Percentiles rank a stretch among this genome's conserved stretches.
Evolutionary conservation across 2,113 vertebrate genomes (phyloP).

Genomic region (Butorides virescens): DNA sequence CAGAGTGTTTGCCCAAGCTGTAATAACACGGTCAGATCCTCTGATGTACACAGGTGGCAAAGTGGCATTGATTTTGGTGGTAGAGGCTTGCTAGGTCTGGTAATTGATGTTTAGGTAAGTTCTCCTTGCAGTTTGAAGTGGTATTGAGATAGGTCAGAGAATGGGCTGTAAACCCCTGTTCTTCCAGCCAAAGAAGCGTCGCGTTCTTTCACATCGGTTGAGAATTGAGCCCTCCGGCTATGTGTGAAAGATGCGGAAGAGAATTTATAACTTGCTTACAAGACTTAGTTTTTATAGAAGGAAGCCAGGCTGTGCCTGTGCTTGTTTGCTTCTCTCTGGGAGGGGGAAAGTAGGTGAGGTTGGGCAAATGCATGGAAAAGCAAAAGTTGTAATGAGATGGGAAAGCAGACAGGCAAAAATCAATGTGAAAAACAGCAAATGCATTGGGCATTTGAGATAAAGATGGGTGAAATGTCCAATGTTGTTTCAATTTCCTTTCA

Average conservation of each 20-base stretch:
- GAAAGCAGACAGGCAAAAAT: not conserved
- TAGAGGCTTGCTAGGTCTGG: not conserved
- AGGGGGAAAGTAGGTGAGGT: not conserved
- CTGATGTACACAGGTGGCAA: not conserved
- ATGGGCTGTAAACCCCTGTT: not conserved
- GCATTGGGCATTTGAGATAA: not conserved
- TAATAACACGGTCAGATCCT: not conserved
- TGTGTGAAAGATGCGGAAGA: not conserved
- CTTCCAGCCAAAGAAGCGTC: not conserved
- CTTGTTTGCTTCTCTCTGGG: not conserved
- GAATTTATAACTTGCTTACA: not conserved
- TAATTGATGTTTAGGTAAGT: not conserved
- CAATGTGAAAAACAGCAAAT: not conserved
- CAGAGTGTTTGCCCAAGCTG: not conserved
- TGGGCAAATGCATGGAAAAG: not conserved
- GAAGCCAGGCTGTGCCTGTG: not conserved
- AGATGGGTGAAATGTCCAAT: not conserved
- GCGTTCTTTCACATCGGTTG: accelerated
- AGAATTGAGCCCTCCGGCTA: not conserved
- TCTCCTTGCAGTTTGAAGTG: conserved; percentile 6
- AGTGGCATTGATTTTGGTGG: not conserved
- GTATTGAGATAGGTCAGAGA: conserved; percentile 16
- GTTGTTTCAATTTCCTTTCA: not conserved
- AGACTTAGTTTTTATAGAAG: not conserved
- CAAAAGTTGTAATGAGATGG: not conserved